These are phyloP conservation scores for Bemisia tabaci DNA, from an alignment of 1,140 invertebrate species.

Conservation along the genomic window DNA sequence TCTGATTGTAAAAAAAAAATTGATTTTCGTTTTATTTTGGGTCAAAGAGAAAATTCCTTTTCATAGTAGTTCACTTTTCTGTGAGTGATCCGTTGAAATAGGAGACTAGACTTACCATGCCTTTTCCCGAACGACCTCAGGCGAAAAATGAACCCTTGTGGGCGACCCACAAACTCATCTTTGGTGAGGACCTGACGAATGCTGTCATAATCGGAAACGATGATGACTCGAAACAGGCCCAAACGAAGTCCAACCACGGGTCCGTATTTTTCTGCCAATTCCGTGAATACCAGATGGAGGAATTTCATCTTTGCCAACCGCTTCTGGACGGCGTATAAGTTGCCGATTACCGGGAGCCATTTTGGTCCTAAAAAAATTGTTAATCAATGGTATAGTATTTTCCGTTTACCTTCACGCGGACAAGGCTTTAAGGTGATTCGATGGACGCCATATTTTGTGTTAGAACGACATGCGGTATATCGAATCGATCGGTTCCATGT, in stretches of 20 bases:
- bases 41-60: no score
- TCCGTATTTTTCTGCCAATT: slow-evolving; percentile 29
- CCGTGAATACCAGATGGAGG: slow-evolving; percentile 28
- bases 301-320: slow-evolving; percentile 26
- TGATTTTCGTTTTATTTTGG: no score
- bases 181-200: slow-evolving; percentile 42
- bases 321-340: slow-evolving; percentile 24
- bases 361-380: slow-evolving; percentile 30
- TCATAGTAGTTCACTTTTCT: no score
- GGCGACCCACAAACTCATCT: slow-evolving; percentile 52
- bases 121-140: slow-evolving; percentile 46
- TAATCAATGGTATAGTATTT: no score
- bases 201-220: slow-evolving; percentile 43
- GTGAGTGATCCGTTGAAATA: no score
- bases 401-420: no score
- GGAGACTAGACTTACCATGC: slow-evolving; percentile 39
- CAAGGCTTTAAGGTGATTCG: no score
- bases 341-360: slow-evolving; percentile 35
- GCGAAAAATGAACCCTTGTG: slow-evolving; percentile 50
- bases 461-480: no score
- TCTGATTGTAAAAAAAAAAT: no score
- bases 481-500: no score
- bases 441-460: no score
- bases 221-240: slow-evolving; percentile 41
- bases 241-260: slow-evolving; percentile 36